Base-by-base conservation (phyloP, 2,797 vertebrate genomes). In the Tapera naevia region DNA sequence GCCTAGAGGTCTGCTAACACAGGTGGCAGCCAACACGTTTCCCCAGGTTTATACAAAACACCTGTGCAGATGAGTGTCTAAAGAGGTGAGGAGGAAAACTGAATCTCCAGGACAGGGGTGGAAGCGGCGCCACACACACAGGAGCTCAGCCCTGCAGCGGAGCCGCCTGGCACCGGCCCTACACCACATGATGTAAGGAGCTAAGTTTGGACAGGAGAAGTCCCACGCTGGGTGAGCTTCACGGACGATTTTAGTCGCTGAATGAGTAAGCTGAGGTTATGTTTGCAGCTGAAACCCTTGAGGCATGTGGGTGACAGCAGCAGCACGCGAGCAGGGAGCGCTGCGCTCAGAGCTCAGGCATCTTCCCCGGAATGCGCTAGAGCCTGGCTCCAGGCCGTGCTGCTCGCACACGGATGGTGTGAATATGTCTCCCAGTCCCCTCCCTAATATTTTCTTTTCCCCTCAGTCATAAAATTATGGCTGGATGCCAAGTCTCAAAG, bases 131-230 rank as follows among this genome's bases (percentile, higher is more conserved):
- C 0, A 4, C 62, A 67, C 22, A 37, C 65, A 39, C 45, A 41
- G 4, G 33, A 84, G 81, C 74, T 87, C 66, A 37, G 51, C 32
- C 9, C 69, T 14, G 53, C 57, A 27, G 66, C 5, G 3, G 54
- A 82, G 84, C 69, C 3, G 22, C 78, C 75, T 6, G 9, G 19
- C 53, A 39, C 1, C 1, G 61, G 43, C 54, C 80, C 30, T 17
- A 39, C 5, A 2, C 48, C 0, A 0, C 8, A 1, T 17, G 51
- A 78, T 4, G 57, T 13, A 30, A 73, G 37, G 67, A 73, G 61
- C 78, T 69, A 60, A 50, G 37, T 61, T 51, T 58, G 86, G 61
- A 67, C 33, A 58, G 54, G 21, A 88, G 60, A 84, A 69, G 60
- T 70, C 66, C 62, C 69, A 75, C 4, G 6, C 46, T n/a, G 80